Conservation (phyloP, 2,113 vertebrate species). For the Muntiacus muntjak region DNA sequence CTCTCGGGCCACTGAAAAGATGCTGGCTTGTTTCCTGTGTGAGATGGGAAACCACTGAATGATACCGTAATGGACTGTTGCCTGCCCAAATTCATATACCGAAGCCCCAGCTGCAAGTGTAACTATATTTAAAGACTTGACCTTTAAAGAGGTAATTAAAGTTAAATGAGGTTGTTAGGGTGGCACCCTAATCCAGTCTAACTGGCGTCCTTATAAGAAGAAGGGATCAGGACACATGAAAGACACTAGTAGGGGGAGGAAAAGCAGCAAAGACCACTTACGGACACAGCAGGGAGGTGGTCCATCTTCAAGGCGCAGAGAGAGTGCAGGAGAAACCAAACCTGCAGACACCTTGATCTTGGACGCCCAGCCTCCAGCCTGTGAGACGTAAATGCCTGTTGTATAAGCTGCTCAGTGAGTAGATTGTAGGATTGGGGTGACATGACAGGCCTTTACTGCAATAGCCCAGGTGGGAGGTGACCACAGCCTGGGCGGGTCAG, state of each 20-base stretch:
- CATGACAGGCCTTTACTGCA: not conserved
- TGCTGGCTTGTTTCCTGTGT: not conserved
- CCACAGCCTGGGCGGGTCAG: not conserved
- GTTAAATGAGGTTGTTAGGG: not conserved
- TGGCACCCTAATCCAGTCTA: too few species aligned
- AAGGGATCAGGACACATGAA: not conserved
- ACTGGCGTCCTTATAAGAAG: too few species aligned
- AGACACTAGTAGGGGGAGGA: not conserved
- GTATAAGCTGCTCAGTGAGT: not conserved
- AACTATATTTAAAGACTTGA: not conserved
- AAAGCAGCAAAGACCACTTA: not conserved
- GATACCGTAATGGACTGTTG: too few species aligned
- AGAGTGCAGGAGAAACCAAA: not conserved
- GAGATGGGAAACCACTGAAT: not conserved
- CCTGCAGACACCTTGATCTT: not conserved
- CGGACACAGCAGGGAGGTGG: not conserved
- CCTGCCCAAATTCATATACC: fast-evolving
- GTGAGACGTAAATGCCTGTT: not conserved
- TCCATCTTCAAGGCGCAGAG: not conserved
- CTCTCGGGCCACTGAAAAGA: not conserved
- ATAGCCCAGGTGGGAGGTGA: too few species aligned
- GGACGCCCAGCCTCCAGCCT: not conserved
- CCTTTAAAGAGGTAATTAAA: not conserved
- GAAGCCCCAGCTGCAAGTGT: not conserved
- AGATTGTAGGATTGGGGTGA: not conserved